Percentiles rank a stretch among this genome's conserved stretches.
Conservation (phyloP, 2,797 vertebrate genomes). For the Phataginus tricuspis region DNA sequence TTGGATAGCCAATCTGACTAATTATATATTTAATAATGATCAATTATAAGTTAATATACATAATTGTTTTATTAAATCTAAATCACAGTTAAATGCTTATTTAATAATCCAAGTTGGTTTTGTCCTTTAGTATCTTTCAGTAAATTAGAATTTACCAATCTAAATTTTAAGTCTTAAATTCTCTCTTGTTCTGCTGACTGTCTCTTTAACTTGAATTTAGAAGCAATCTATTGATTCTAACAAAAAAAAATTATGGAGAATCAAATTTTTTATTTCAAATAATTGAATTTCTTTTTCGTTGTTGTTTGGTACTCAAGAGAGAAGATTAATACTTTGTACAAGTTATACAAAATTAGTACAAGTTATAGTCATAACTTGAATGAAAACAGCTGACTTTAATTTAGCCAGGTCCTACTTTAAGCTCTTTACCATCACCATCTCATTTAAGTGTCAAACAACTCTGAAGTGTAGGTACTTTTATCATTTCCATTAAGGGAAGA, state of each 20-base stretch:
- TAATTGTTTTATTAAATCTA: slow-evolving; percentile 81
- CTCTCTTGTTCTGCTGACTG: background rate
- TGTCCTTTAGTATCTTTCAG: slow-evolving; percentile 58
- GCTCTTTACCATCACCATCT: background rate
- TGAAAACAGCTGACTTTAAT: background rate
- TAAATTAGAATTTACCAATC: slow-evolving; percentile 56
- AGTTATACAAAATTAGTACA: background rate
- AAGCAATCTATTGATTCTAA: background rate
- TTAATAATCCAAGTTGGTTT: slow-evolving; percentile 72
- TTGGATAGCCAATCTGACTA: slow-evolving; percentile 75
- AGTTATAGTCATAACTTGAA: background rate
- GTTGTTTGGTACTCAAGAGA: background rate
- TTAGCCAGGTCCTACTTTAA: background rate
- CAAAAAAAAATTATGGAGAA: background rate
- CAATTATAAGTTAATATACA: slow-evolving; percentile 76
- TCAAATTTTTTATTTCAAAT: background rate
- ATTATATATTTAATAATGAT: slow-evolving; percentile 81
- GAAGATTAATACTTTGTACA: background rate
- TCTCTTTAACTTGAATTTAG: background rate
- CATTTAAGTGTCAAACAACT: background rate
- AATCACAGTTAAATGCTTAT: slow-evolving; percentile 75
- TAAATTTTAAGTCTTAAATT: slow-evolving; percentile 52
- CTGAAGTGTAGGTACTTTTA: background rate
- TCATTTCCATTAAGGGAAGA: background rate
- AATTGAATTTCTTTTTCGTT: background rate